These are phyloP conservation scores for Lasioglossum baleicum DNA, from an alignment of 1,140 invertebrate genomes.

Conservation along the genomic window DNA sequence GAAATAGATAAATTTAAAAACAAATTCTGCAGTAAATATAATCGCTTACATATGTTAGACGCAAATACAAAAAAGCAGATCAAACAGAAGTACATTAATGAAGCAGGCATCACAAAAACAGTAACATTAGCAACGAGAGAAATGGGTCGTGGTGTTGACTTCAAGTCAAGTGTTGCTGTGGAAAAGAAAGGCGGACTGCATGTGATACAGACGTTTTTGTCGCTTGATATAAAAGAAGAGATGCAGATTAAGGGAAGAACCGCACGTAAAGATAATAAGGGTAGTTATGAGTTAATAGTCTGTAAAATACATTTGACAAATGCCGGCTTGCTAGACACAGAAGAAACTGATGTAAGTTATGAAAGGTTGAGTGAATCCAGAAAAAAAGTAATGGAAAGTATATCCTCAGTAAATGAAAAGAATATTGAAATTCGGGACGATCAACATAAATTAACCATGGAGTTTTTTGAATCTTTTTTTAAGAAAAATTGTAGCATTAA, in stretches of 20 bases:
- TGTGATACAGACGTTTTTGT: slow-evolving; percentile 24
- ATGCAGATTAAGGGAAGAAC: slow-evolving; percentile 18
- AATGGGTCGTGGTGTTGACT: slow-evolving; percentile 24
- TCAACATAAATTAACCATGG: no score
- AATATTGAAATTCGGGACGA: no score
- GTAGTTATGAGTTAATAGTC: slow-evolving; percentile 24
- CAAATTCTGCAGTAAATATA: slow-evolving; percentile 5
- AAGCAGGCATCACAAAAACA: slow-evolving; percentile 16
- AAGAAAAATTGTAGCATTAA: neutral
- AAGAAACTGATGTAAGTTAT: slow-evolving; percentile 12
- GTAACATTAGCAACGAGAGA: slow-evolving; percentile 13
- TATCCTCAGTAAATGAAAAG: neutral
- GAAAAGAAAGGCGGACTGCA: slow-evolving; percentile 14
- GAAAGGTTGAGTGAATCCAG: neutral
- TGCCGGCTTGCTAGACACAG: neutral
- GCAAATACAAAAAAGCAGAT: neutral
- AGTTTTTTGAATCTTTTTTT: neutral
- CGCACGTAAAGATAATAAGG: slow-evolving; percentile 17
- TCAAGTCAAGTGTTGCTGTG: slow-evolving; percentile 15
- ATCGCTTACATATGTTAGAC: slow-evolving; percentile 1
- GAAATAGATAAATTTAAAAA: slow-evolving; percentile 20
- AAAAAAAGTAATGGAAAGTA: neutral
- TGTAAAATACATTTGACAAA: slow-evolving; percentile 17
- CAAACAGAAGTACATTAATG: slow-evolving; percentile 13
- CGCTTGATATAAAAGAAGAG: slow-evolving; percentile 23